Conservation (phyloP, 2,797 vertebrate genomes). For the Percopsis omiscomaycus region DNA sequence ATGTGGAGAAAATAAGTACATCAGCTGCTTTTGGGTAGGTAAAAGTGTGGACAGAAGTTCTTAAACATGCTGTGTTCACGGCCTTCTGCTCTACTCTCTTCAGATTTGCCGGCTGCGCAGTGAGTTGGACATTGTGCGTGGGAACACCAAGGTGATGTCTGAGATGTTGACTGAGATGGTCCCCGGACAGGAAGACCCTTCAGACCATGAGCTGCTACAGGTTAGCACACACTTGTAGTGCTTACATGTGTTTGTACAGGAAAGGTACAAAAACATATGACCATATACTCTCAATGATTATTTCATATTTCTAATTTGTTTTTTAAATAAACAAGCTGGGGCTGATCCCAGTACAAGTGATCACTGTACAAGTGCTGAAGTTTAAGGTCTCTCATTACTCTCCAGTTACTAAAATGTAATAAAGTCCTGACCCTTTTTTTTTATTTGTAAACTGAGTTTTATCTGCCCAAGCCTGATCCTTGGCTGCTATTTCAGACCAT, state of each 20-base stretch:
- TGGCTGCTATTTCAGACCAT: too few relatives aligned
- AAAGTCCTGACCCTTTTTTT: too few relatives aligned
- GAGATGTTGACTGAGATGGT: conserved; percentile 99
- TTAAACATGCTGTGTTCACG: too few relatives aligned
- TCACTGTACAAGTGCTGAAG: too few relatives aligned
- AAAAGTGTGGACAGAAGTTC: not conserved
- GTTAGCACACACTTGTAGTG: conserved; percentile 61
- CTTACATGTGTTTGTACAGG: conserved; percentile 8
- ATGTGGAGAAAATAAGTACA: too few relatives aligned
- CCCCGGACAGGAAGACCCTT: conserved; percentile 93
- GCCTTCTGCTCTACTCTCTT: not conserved
- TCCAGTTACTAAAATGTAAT: too few relatives aligned
- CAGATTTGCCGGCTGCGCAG: conserved; percentile 93
- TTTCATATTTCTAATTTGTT: too few relatives aligned
- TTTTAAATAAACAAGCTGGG: too few relatives aligned
- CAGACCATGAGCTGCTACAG: conserved; percentile 94
- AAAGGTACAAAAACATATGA: conserved; percentile 18
- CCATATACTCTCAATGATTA: conserved; percentile 2
- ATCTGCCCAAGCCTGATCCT: too few relatives aligned
- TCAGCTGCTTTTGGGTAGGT: not conserved
- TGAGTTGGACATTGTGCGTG: conserved; percentile 94
- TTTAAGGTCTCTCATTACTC: too few relatives aligned
- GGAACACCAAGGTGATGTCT: conserved; percentile 98
- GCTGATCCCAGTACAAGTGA: too few relatives aligned
- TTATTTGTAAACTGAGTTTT: too few relatives aligned